Conservation (phyloP, 2,113 vertebrate species). For the Protobothrops flavoviridis region DNA sequence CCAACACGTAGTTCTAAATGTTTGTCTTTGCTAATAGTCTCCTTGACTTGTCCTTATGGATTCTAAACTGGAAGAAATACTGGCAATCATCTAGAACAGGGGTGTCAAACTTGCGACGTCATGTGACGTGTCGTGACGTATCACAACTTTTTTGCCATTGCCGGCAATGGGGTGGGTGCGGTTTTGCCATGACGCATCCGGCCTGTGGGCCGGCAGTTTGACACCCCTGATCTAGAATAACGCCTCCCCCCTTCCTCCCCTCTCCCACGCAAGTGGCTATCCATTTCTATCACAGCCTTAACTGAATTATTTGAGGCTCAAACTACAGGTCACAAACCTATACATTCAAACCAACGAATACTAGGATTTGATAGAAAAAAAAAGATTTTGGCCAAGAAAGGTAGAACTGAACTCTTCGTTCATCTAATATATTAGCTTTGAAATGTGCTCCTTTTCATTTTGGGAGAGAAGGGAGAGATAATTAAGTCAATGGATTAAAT, state of each 20-base stretch:
- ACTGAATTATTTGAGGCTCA: background rate
- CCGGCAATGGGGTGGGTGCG: no score
- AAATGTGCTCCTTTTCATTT: background rate
- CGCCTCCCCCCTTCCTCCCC: no score
- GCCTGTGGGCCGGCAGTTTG: no score
- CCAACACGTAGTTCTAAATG: background rate
- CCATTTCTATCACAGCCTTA: background rate
- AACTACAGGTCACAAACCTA: no score
- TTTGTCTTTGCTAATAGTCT: background rate
- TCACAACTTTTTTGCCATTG: no score
- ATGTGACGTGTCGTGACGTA: no score
- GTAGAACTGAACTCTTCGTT: background rate
- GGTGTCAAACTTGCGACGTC: no score
- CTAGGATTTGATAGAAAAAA: no score
- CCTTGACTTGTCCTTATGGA: background rate
- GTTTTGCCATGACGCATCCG: no score
- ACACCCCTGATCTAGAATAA: background rate
- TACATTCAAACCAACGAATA: background rate
- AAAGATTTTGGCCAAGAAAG: background rate
- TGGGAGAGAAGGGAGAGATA: background rate
- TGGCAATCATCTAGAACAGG: background rate
- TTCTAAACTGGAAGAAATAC: background rate
- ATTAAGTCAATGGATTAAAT: background rate
- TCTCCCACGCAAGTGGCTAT: accelerated
- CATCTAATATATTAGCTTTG: background rate